These are phyloP conservation scores for Morone chrysops DNA, from an alignment of 2,113 vertebrate genomes.

Conservation along the genomic window DNA sequence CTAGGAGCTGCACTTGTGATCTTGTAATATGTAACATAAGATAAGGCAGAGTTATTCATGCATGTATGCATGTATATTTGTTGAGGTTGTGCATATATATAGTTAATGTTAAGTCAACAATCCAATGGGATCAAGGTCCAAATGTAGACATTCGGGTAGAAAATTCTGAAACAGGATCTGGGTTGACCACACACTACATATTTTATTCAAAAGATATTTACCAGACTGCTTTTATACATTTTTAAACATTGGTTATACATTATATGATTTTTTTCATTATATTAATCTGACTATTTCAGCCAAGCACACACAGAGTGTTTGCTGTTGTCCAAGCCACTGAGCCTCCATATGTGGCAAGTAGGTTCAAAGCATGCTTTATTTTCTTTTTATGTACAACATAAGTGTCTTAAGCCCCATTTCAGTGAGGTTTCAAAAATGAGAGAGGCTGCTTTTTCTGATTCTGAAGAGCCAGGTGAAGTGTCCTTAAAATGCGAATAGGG, in stretches of 20 bases:
- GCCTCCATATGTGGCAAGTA: slow-evolving; percentile 1
- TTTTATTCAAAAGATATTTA: not conserved
- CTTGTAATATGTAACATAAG: too few relatives aligned
- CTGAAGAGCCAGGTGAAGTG: slow-evolving; percentile 35
- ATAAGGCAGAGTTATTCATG: not conserved
- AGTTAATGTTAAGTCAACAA: too few relatives aligned
- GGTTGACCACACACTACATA: not conserved
- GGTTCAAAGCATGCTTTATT: slow-evolving; percentile 16
- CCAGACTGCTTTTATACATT: not conserved
- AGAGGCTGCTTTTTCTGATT: slow-evolving; percentile 22
- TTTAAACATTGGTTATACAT: not conserved
- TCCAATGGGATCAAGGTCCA: too few relatives aligned
- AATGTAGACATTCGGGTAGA: too few relatives aligned
- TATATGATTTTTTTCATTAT: too few relatives aligned
- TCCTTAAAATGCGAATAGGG: slow-evolving; percentile 4
- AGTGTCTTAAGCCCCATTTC: slow-evolving; percentile 32
- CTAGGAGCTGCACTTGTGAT: not conserved
- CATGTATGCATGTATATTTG: too few relatives aligned
- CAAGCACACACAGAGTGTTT: not conserved
- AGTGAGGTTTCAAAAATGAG: slow-evolving; percentile 27
- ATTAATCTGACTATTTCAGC: not conserved
- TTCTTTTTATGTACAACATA: slow-evolving; percentile 21
- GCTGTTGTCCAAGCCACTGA: not conserved
- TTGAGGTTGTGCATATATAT: too few relatives aligned
- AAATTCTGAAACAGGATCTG: too few relatives aligned